These are phyloP conservation scores for Drosophila anomalata DNA, from an alignment of 2,888 invertebrate species.

Conservation along the genomic window DNA sequence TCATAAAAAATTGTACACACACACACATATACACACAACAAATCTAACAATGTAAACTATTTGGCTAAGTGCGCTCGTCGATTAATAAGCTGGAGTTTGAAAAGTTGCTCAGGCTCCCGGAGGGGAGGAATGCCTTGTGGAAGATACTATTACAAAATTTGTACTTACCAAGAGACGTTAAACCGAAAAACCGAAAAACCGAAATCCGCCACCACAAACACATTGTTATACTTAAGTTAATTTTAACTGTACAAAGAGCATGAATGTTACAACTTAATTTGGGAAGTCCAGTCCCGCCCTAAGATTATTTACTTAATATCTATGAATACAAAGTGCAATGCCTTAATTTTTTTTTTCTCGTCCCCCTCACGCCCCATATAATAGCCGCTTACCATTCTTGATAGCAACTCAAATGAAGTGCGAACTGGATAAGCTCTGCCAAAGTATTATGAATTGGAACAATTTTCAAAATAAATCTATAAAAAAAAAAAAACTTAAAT, in stretches of 20 bases:
- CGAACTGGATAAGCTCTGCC: constrained; percentile 10
- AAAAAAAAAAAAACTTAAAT: constrained; percentile 15
- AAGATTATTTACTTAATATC: constrained; percentile 12
- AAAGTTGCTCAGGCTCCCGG: constrained; percentile 46
- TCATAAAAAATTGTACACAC: constrained; percentile 21
- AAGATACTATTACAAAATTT: constrained; percentile 28
- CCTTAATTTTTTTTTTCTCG: constrained; percentile 9
- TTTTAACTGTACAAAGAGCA: constrained; percentile 21
- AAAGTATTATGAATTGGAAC: constrained; percentile 38
- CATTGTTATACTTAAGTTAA: constrained; percentile 42
- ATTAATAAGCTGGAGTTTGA: constrained; percentile 46
- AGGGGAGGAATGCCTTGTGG: constrained; percentile 9
- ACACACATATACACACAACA: constrained; percentile 18
- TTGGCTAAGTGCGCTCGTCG: constrained; percentile 34
- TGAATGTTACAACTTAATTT: constrained; percentile 25
- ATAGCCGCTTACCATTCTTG: neutral
- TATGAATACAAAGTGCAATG: constrained; percentile 20
- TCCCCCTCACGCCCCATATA: neutral
- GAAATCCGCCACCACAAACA: constrained; percentile 17
- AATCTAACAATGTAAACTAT: constrained; percentile 18
- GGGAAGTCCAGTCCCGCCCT: constrained; percentile 18
- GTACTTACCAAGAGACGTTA: constrained; percentile 33
- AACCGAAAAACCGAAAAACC: neutral
- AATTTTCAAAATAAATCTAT: neutral
- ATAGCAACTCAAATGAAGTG: constrained; percentile 9